Conservation (phyloP, 2,113 vertebrate species). For the Pitta sordida region DNA sequence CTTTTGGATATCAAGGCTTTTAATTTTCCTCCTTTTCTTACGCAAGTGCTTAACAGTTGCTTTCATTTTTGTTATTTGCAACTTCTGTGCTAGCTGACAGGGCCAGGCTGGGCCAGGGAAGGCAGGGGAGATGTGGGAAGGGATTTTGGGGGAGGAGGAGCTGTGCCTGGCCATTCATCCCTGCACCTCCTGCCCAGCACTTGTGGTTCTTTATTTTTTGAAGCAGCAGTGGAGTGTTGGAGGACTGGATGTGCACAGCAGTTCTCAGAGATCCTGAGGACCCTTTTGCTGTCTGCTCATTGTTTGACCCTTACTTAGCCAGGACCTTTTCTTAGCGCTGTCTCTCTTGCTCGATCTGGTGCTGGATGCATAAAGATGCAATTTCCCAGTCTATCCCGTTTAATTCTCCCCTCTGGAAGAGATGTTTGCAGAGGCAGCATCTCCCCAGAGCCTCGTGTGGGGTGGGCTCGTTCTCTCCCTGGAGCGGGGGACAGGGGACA, state of each 20-base stretch:
- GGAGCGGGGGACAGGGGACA: not conserved
- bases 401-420: not conserved
- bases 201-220: not conserved
- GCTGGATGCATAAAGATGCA: not conserved
- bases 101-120: not conserved
- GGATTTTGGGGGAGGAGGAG: not conserved
- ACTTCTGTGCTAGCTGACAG: not conserved
- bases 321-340: not conserved
- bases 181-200: not conserved
- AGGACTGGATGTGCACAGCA: not conserved
- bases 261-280: not conserved
- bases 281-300: not conserved
- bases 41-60: not conserved
- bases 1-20: not conserved
- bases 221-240: not conserved
- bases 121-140: not conserved
- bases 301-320: fast-evolving
- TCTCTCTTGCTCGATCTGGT: not conserved
- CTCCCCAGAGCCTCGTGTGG: not conserved
- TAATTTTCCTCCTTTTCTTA: not conserved
- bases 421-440: not conserved
- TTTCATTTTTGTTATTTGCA: not conserved
- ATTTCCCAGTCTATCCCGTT: not conserved
- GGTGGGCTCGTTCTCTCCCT: not conserved
- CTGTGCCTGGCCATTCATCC: not conserved